Conservation (phyloP, 2,113 vertebrate species). For the Phylloscopus trochilus region DNA sequence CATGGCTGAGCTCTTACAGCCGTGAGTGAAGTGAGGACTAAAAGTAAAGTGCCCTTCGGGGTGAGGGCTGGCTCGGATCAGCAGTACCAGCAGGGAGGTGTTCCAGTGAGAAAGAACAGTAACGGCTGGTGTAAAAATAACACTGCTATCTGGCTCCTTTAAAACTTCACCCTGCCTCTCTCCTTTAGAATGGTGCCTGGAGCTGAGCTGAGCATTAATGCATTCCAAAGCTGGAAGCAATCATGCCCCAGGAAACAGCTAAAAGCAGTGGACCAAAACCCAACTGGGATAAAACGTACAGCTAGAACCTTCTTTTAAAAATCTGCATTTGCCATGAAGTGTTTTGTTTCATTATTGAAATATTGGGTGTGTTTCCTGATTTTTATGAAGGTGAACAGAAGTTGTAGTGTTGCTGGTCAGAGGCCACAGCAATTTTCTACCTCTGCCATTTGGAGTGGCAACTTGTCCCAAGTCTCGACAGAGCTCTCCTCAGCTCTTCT, state of each 20-base stretch:
- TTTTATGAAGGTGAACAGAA: background rate
- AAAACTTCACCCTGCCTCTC: constrained; percentile 18
- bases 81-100: background rate
- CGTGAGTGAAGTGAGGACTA: background rate
- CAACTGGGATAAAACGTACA: background rate
- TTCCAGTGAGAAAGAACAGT: constrained; percentile 10
- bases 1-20: constrained; percentile 8
- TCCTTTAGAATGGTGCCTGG: background rate
- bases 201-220: background rate
- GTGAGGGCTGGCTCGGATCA: background rate
- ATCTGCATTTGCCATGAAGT: background rate
- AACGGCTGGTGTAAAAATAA: constrained; percentile 1
- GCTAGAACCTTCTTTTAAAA: background rate
- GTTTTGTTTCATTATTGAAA: background rate
- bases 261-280: background rate
- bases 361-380: background rate
- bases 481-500: background rate
- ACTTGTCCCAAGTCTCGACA: background rate
- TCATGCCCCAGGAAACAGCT: background rate
- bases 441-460: background rate
- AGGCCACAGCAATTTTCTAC: background rate
- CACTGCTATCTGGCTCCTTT: background rate
- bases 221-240: constrained; percentile 18
- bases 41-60: constrained; percentile 5
- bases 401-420: background rate